Conservation (phyloP, 1,140 invertebrate genomes). For the Gryllus bimaculatus region DNA sequence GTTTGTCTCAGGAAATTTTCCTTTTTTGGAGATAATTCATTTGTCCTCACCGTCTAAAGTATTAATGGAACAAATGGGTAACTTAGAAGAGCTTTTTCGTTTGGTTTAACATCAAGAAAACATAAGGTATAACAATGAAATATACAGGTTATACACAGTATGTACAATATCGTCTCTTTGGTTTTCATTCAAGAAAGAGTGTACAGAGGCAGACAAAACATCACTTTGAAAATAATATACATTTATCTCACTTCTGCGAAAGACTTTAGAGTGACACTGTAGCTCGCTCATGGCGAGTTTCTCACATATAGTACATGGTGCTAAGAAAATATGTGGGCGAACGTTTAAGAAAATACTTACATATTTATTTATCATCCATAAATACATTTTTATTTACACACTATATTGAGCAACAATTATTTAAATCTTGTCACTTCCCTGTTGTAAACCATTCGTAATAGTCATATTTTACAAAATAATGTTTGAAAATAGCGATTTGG, state of each 20-base stretch:
- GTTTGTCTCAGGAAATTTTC: not conserved
- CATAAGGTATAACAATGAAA: not conserved
- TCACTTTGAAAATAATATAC: not conserved
- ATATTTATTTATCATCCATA: not conserved
- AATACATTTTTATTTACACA: too few species aligned
- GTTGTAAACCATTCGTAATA: too few species aligned
- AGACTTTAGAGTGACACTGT: not conserved
- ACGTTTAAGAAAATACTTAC: not conserved
- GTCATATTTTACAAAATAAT: too few species aligned
- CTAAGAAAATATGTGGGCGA: not conserved
- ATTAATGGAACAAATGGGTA: not conserved
- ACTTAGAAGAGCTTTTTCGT: not conserved
- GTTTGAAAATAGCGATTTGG: too few species aligned
- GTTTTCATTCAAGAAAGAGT: not conserved
- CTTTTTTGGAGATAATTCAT: not conserved
- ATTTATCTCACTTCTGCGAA: not conserved
- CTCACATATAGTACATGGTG: not conserved
- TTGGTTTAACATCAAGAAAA: too few species aligned
- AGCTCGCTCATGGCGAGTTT: not conserved
- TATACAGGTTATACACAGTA: not conserved
- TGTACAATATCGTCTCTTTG: not conserved
- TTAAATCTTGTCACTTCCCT: too few species aligned
- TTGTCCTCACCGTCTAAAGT: not conserved
- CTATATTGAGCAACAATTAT: too few species aligned
- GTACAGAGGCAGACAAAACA: not conserved